Conservation (phyloP, 2,888 invertebrate genomes). For the Stegophylla sp. region DNA sequence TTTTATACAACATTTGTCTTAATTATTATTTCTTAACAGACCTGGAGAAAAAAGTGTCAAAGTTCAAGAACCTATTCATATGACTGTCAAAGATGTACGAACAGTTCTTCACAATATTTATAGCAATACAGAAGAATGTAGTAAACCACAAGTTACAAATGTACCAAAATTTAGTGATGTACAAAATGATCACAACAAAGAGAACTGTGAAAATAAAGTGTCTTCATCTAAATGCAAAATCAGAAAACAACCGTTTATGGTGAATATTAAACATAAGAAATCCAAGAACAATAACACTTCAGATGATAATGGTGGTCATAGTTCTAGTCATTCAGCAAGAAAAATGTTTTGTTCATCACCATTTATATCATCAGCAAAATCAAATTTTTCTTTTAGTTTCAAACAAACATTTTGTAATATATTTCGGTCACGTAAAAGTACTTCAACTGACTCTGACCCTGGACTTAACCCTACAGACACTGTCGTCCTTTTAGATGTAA, state of each 20-base stretch:
- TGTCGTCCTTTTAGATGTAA: constrained; percentile 61
- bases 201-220: constrained; percentile 41
- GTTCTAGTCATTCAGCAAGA: constrained; percentile 50
- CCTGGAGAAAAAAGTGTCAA: constrained; percentile 22
- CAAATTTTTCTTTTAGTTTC: constrained; percentile 76
- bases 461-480: constrained; percentile 57
- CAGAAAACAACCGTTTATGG: constrained; percentile 66
- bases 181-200: constrained; percentile 58
- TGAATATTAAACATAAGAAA: constrained; percentile 52
- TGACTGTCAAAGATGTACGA: constrained; percentile 84
- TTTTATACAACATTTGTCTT: constrained; percentile 1
- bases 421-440: constrained; percentile 72
- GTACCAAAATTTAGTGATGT: constrained; percentile 29
- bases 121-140: constrained; percentile 71
- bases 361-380: constrained; percentile 63
- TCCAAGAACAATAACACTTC: constrained; percentile 32
- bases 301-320: constrained; percentile 42
- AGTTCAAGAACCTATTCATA: constrained; percentile 71
- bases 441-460: constrained; percentile 40
- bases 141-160: constrained; percentile 27
- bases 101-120: constrained; percentile 83
- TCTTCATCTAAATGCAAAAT: constrained; percentile 44
- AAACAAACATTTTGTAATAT: constrained; percentile 86
- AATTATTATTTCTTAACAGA: constrained; percentile 9
- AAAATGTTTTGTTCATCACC: constrained; percentile 51